Evolutionary conservation across 1,140 invertebrate genomes (phyloP).

Genomic region (Pogonus chalceus): DNA sequence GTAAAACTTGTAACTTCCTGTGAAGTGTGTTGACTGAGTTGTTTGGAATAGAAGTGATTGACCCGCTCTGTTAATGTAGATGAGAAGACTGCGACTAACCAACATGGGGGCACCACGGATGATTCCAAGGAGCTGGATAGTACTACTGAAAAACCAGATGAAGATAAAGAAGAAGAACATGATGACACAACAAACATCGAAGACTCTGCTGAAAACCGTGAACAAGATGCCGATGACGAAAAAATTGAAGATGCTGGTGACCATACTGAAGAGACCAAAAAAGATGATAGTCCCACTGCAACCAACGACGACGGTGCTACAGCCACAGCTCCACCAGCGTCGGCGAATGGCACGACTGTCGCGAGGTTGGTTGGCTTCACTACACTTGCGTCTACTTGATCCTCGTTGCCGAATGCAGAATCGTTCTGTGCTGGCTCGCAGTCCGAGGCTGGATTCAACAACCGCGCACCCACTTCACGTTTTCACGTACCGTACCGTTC

Average conservation of each 20-base stretch:
- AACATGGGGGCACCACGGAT: conserved; percentile 10
- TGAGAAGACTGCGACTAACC: conserved; percentile 18
- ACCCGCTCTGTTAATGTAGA: conserved; percentile 26
- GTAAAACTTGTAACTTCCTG: neutral
- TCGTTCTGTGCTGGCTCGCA: conserved; percentile 27
- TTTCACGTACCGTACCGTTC: conserved; percentile 35
- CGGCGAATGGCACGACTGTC: neutral
- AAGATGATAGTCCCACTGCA: conserved; percentile 10
- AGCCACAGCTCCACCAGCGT: conserved; percentile 12
- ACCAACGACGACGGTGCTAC: neutral
- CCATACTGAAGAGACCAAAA: neutral
- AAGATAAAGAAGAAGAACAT: conserved; percentile 3
- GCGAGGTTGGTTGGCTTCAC: conserved; percentile 4
- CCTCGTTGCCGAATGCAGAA: conserved; percentile 10
- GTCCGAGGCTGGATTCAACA: conserved; percentile 35
- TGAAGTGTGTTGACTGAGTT: neutral
- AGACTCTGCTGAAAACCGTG: conserved; percentile 2
- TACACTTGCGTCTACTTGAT: neutral
- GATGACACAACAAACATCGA: conserved; percentile 11
- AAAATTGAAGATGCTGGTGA: conserved; percentile 10
- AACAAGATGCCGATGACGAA: conserved; percentile 14
- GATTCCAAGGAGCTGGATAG: conserved; percentile 14
- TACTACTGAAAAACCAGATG: conserved; percentile 13
- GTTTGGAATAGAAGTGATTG: conserved; percentile 8
- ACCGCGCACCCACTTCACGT: too few species aligned